Evolutionary conservation across 2,797 vertebrate genomes (phyloP).

Genomic region (Aplochiton taeniatus): DNA sequence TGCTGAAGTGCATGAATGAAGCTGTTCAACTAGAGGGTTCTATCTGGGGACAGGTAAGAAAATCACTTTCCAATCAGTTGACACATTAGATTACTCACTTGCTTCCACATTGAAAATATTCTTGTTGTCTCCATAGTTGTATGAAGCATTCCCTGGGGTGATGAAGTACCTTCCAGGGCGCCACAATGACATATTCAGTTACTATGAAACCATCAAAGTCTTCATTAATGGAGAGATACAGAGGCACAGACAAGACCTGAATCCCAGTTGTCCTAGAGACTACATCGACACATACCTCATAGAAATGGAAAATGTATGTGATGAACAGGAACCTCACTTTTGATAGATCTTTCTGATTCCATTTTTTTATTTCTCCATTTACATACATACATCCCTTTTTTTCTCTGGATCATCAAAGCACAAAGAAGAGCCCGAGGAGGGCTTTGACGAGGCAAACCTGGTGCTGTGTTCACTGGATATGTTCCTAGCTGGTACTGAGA

Average conservation of each 20-base stretch:
- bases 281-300: constrained; percentile 81
- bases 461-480: too few relatives aligned
- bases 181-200: constrained; percentile 68
- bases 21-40: constrained; percentile 21
- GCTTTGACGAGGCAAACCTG: too few relatives aligned
- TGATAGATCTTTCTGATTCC: too few relatives aligned
- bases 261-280: constrained; percentile 78
- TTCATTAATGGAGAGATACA: constrained; percentile 70
- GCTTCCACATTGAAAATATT: too few relatives aligned
- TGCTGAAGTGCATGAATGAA: constrained; percentile 41
- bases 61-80: too few relatives aligned
- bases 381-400: too few relatives aligned
- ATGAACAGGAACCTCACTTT: background rate
- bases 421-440: too few relatives aligned
- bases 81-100: too few relatives aligned
- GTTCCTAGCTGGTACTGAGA: too few relatives aligned
- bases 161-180: constrained; percentile 76
- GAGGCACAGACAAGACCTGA: constrained; percentile 74
- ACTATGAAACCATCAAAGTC: constrained; percentile 65
- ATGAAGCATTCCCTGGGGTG: constrained; percentile 77
- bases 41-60: constrained; percentile 46
- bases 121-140: too few relatives aligned
- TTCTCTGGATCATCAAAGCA: too few relatives aligned
- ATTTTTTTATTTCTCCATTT: too few relatives aligned
- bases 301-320: constrained; percentile 78